phyloP scores from a whole-genome alignment of 2,113 vertebrate genomes.

The Stegastes partitus region DNA sequence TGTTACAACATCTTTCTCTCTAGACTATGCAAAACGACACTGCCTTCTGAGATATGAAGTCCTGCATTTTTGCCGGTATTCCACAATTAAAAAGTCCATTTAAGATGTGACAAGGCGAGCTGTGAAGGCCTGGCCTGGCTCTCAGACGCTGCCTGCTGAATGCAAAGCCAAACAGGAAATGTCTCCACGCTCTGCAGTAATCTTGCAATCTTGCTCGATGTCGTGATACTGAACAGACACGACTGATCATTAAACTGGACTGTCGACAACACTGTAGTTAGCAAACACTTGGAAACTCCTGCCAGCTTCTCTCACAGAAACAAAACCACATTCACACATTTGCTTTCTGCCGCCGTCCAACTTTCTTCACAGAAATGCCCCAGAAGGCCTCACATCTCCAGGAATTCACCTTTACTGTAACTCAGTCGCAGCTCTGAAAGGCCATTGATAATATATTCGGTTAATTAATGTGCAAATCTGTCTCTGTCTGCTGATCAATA shows the following conservation, averaged over 20 bases:
- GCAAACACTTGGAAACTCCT: neutral
- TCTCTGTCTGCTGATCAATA: constrained; percentile 77
- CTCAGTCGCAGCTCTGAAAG: constrained; percentile 37
- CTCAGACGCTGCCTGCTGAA: neutral
- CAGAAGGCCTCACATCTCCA: constrained; percentile 5
- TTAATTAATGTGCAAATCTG: constrained; percentile 74
- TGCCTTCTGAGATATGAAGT: too few species aligned
- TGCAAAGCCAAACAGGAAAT: too few species aligned
- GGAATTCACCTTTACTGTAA: constrained; percentile 39
- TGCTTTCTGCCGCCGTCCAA: neutral
- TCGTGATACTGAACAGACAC: too few species aligned
- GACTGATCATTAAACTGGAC: too few species aligned
- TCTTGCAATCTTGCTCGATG: too few species aligned
- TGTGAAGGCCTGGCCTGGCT: neutral
- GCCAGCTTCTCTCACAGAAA: neutral
- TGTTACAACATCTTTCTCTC: too few species aligned
- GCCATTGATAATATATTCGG: constrained; percentile 67
- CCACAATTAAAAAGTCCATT: neutral
- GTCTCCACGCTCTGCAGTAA: too few species aligned
- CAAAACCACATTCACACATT: too few species aligned
- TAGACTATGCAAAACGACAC: too few species aligned
- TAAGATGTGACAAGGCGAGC: neutral
- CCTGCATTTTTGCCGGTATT: neutral
- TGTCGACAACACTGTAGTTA: too few species aligned
- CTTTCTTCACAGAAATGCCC: constrained; percentile 17